Conservation (phyloP, 2,113 vertebrate species). For the Pachycephala philippinensis region DNA sequence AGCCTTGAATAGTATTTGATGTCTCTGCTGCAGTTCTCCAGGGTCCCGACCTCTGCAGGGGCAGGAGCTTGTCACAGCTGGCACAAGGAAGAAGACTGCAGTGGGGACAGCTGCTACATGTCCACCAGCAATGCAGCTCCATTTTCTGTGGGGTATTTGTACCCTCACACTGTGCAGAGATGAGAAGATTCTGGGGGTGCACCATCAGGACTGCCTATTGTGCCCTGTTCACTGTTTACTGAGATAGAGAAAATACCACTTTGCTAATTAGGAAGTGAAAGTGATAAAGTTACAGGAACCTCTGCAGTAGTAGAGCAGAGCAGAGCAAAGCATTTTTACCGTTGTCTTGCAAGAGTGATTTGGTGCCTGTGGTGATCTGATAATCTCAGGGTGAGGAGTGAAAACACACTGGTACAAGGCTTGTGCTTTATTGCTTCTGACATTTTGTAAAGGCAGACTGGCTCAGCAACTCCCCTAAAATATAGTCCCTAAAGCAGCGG, state of each 20-base stretch:
- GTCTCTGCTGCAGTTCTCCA: background rate
- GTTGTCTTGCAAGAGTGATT: background rate
- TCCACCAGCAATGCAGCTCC: accelerated
- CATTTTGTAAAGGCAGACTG: slow-evolving; percentile 22
- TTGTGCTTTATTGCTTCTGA: slow-evolving; percentile 43
- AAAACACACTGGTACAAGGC: slow-evolving; percentile 23
- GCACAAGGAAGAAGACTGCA: background rate
- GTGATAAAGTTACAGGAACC: background rate
- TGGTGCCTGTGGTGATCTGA: slow-evolving; percentile 10
- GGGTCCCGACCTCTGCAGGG: background rate
- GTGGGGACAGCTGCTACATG: background rate
- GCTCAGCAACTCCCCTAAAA: slow-evolving; percentile 26
- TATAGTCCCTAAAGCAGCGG: background rate
- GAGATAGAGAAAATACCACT: background rate
- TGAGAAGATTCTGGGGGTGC: background rate
- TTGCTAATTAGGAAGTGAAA: background rate
- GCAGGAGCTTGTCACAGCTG: background rate
- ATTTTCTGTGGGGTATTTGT: background rate
- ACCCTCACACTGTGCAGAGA: background rate
- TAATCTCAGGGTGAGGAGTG: slow-evolving; percentile 49
- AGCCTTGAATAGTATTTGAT: background rate
- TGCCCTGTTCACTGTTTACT: background rate
- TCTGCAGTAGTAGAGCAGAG: background rate
- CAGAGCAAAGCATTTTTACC: background rate
- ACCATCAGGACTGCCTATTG: accelerated